These are phyloP conservation scores for Saturnia pavonia DNA, from an alignment of 2,888 invertebrate species.

Conservation along the genomic window DNA sequence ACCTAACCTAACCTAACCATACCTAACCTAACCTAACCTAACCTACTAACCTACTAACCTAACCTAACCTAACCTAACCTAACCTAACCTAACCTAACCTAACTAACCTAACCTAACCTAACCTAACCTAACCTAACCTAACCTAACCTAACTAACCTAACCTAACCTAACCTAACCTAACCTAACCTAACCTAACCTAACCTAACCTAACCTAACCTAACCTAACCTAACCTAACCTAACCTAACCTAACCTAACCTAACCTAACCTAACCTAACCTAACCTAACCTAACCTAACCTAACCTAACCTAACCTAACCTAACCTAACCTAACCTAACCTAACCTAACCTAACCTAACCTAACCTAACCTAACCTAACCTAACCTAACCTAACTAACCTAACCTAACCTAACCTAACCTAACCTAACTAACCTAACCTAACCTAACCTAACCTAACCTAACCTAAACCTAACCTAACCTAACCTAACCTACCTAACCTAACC, in stretches of 20 bases:
- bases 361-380: no score
- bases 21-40: conserved; percentile 33
- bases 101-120: conserved; percentile 30
- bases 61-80: conserved; percentile 27
- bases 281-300: conserved; percentile 30
- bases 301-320: conserved; percentile 32
- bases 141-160: conserved; percentile 32
- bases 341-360: no score
- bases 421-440: no score
- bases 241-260: conserved; percentile 24
- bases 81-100: conserved; percentile 29
- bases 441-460: no score
- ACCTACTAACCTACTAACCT: conserved; percentile 30
- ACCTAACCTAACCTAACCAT: conserved; percentile 30
- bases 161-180: conserved; percentile 28
- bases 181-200: conserved; percentile 29
- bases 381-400: no score
- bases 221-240: conserved; percentile 27
- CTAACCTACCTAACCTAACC: no score
- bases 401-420: no score
- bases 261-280: conserved; percentile 28
- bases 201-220: conserved; percentile 29
- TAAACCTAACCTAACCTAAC: no score
- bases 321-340: conserved; percentile 24
- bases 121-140: conserved; percentile 31